Percentiles rank a stretch among this genome's conserved stretches.
phyloP scores from a whole-genome alignment of 2,113 vertebrate species.

The Pao palembangensis region DNA sequence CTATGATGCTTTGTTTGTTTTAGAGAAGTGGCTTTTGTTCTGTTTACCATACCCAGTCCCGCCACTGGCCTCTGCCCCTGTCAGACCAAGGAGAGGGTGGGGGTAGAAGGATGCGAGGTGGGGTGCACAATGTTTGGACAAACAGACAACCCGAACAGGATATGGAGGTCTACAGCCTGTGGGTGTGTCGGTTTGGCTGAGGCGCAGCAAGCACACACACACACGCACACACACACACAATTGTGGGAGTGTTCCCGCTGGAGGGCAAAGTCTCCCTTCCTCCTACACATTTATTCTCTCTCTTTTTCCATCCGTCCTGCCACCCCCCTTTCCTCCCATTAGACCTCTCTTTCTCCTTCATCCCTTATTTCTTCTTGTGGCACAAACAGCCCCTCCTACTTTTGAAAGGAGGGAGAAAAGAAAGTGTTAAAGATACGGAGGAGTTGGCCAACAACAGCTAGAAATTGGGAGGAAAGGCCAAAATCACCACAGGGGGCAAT shows the following conservation, averaged over 20 bases:
- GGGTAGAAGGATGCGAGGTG: not conserved
- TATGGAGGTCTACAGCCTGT: constrained; percentile 75
- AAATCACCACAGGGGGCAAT: constrained; percentile 68
- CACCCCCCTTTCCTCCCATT: constrained; percentile 61
- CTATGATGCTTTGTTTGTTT: constrained; percentile 65
- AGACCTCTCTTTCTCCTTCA: constrained; percentile 63
- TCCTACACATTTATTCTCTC: constrained; percentile 67
- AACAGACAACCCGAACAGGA: constrained; percentile 76
- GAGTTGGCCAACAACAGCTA: constrained; percentile 65
- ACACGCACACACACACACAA: constrained; percentile 47
- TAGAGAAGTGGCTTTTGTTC: constrained; percentile 70
- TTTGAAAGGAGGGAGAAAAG: constrained; percentile 40
- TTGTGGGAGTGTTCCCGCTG: constrained; percentile 69
- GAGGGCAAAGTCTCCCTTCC: constrained; percentile 76
- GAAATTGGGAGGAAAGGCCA: constrained; percentile 60
- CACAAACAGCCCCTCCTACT: constrained; percentile 20
- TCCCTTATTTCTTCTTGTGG: constrained; percentile 50
- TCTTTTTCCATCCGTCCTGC: constrained; percentile 48
- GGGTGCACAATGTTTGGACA: constrained; percentile 69
- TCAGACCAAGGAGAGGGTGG: constrained; percentile 45
- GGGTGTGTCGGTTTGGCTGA: constrained; percentile 73
- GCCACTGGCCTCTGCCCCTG: constrained; percentile 50
- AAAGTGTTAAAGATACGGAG: constrained; percentile 68
- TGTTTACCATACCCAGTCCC: constrained; percentile 59
- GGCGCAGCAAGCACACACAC: constrained; percentile 41